Conservation (phyloP, 2,113 vertebrate species). For the Lethenteron camtschaticum region DNA sequence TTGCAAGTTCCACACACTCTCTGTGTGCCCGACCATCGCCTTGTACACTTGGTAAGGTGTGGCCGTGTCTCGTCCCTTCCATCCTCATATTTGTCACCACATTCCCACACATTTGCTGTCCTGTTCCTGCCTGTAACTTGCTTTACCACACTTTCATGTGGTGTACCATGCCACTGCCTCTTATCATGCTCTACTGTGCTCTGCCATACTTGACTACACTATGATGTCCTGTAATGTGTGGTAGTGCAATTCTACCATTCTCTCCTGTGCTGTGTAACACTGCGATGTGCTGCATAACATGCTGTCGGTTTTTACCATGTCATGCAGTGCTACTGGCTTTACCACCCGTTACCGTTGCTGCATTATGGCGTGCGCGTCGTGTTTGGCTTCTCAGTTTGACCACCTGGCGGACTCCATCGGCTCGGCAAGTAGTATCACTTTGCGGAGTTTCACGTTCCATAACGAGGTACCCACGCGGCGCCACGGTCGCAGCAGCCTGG, state of each 20-base stretch:
- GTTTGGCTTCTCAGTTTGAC: constrained; percentile 47
- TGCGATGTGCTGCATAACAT: not conserved
- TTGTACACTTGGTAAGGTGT: too few species aligned
- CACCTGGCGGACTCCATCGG: constrained; percentile 50
- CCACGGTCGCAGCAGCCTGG: too few species aligned
- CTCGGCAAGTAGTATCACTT: constrained; percentile 53
- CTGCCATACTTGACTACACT: constrained; percentile 11
- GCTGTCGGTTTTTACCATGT: not conserved
- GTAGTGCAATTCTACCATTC: not conserved
- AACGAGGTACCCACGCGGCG: constrained; percentile 38
- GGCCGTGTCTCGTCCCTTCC: too few species aligned
- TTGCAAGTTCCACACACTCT: too few species aligned
- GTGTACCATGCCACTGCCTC: too few species aligned
- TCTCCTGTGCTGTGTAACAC: not conserved
- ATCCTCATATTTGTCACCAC: too few species aligned
- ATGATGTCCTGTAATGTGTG: constrained; percentile 8
- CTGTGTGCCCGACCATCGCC: too few species aligned
- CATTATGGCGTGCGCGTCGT: not conserved
- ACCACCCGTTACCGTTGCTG: not conserved
- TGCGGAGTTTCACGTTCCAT: constrained; percentile 64
- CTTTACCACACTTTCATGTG: too few species aligned
- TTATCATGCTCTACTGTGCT: too few species aligned
- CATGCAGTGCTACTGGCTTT: not conserved
- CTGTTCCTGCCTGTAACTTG: too few species aligned
- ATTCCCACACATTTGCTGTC: too few species aligned